These are phyloP conservation scores for Meles meles DNA, from an alignment of 2,113 vertebrate species.

Conservation along the genomic window DNA sequence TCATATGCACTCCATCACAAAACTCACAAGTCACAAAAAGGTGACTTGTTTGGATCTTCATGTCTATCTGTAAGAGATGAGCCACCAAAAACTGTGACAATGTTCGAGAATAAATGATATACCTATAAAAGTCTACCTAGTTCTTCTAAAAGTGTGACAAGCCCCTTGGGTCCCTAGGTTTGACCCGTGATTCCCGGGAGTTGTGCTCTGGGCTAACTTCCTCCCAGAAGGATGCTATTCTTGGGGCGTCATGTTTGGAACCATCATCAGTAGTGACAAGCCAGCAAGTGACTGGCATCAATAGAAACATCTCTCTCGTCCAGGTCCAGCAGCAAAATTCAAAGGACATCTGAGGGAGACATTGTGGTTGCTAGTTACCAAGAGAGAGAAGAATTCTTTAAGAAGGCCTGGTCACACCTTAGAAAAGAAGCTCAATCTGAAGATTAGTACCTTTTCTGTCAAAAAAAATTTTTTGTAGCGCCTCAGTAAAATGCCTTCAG, in stretches of 20 bases:
- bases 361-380: rapidly evolving
- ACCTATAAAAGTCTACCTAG: too few species aligned
- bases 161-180: too few species aligned
- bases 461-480: not conserved
- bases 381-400: not conserved
- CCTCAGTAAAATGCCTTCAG: not conserved
- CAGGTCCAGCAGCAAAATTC: too few species aligned
- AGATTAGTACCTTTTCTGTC: not conserved
- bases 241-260: not conserved
- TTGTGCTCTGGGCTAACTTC: not conserved
- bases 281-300: rapidly evolving
- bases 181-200: not conserved
- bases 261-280: rapidly evolving
- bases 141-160: not conserved
- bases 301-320: rapidly evolving
- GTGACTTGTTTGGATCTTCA: not conserved
- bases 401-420: not conserved
- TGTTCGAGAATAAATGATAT: not conserved
- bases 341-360: not conserved
- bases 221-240: not conserved
- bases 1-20: not conserved
- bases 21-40: not conserved
- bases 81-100: not conserved
- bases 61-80: not conserved
- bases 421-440: not conserved